Evolutionary conservation across 1,140 invertebrate species (phyloP).

Genomic region (Bombyx mori): ASM3026992v2 NC_085107.1:10417001-10417500

Average conservation of each 20-base stretch:
- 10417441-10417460: conserved; percentile 31
- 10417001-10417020: too few species aligned
- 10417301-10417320: conserved; percentile 29
- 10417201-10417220: too few species aligned
- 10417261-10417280: conserved; percentile 42
- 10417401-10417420: conserved; percentile 44
- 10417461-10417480: not conserved
- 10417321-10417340: conserved; percentile 36
- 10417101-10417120: too few species aligned
- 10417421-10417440: conserved; percentile 16
- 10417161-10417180: too few species aligned
- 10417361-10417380: conserved; percentile 35
- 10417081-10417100: too few species aligned
- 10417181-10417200: too few species aligned
- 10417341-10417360: conserved; percentile 24
- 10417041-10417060: too few species aligned
- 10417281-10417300: conserved; percentile 32
- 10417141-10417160: too few species aligned
- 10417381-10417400: conserved; percentile 34
- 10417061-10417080: too few species aligned
- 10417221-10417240: too few species aligned
- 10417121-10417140: too few species aligned
- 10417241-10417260: not conserved
- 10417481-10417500: not conserved
- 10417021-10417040: too few species aligned